Conservation (phyloP, 2,797 vertebrate genomes). For the Eulemur mongoz region DNA sequence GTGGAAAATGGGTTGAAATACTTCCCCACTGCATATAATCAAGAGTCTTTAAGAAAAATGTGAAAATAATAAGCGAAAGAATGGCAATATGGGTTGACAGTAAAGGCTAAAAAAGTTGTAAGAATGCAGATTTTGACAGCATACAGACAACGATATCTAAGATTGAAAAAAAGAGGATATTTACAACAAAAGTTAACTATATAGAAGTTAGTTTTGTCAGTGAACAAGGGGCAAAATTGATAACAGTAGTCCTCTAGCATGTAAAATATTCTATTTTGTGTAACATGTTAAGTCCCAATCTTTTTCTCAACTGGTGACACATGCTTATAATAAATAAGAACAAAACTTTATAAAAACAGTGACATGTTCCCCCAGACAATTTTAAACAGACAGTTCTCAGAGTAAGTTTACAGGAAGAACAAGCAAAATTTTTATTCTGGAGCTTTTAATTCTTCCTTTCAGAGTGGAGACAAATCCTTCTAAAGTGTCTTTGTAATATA, state of each 20-base stretch:
- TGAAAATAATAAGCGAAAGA: not conserved
- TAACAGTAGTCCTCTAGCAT: not conserved
- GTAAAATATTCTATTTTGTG: not conserved
- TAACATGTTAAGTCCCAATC: not conserved
- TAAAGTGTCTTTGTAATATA: not conserved
- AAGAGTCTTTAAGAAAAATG: not conserved
- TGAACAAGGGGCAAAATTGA: not conserved
- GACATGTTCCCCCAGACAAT: not conserved
- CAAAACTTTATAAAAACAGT: not conserved
- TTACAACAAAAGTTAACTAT: not conserved
- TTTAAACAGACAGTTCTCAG: not conserved
- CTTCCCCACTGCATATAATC: not conserved
- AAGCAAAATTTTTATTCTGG: not conserved
- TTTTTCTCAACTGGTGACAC: not conserved
- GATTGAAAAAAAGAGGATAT: not conserved
- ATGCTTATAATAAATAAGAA: not conserved
- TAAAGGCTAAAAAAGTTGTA: not conserved
- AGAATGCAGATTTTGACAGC: not conserved
- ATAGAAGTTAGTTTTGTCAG: not conserved
- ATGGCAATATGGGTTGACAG: not conserved
- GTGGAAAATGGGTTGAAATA: not conserved
- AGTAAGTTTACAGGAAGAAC: not conserved
- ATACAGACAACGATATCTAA: not conserved
- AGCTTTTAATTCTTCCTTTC: not conserved
- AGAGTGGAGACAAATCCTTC: not conserved